These are phyloP conservation scores for Ahaetulla prasina DNA, from an alignment of 2,113 vertebrate species.

Conservation along the genomic window DNA sequence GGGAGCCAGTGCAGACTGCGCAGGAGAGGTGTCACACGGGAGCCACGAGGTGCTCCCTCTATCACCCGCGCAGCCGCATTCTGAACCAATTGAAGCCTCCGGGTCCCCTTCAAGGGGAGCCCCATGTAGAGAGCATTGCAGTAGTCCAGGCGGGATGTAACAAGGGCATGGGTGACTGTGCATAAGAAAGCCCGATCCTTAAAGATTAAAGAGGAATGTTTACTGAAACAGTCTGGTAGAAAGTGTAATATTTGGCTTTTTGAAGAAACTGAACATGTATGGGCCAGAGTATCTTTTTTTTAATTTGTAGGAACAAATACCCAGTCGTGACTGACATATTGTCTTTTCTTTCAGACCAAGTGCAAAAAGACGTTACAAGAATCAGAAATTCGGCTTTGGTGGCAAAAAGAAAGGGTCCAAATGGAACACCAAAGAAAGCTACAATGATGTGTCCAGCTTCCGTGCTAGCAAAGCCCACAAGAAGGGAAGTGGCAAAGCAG, in stretches of 20 bases:
- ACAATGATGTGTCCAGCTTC: conserved; percentile 87
- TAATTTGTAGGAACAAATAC: neutral
- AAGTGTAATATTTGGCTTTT: neutral
- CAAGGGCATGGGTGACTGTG: no score
- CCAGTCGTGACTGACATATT: rapidly evolving
- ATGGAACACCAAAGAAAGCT: conserved; percentile 94
- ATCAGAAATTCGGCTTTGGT: conserved; percentile 94
- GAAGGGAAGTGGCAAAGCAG: conserved; percentile 66
- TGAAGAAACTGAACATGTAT: neutral
- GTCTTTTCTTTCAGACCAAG: conserved; percentile 72
- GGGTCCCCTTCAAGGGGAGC: no score
- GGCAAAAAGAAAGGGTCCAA: conserved; percentile 94
- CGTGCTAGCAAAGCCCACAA: conserved; percentile 78
- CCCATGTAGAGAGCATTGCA: no score
- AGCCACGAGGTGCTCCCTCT: no score
- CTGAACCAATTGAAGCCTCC: no score
- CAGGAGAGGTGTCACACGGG: no score
- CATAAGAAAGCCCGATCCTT: no score
- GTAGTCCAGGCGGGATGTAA: no score
- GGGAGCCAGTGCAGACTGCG: no score
- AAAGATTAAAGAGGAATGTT: no score
- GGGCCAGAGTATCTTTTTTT: neutral
- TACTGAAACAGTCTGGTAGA: neutral
- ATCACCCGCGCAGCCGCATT: no score
- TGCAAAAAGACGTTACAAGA: conserved; percentile 89